Conservation (phyloP, 2,888 invertebrate genomes). For the Himalopsyche tibetana region DNA sequence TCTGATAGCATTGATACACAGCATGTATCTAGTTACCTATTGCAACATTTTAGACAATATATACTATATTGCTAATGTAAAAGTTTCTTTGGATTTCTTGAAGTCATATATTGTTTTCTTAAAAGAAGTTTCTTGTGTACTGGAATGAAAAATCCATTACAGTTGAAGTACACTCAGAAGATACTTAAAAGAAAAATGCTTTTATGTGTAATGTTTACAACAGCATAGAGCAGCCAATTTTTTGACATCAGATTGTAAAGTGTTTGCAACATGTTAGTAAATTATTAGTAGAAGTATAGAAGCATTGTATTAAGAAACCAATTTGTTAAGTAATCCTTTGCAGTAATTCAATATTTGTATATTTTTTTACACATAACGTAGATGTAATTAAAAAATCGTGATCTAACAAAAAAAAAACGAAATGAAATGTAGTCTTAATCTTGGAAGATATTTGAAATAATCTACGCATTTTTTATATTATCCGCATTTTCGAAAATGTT, state of each 20-base stretch:
- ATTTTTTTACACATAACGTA: too few relatives aligned
- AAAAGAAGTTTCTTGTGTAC: conserved; percentile 13
- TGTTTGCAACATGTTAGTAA: conserved; percentile 5
- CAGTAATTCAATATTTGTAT: too few relatives aligned
- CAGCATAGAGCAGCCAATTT: neutral
- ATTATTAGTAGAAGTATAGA: neutral
- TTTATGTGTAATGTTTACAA: conserved; percentile 22
- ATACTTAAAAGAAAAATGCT: conserved; percentile 23
- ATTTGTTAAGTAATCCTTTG: neutral
- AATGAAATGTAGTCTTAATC: too few relatives aligned
- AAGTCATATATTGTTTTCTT: conserved; percentile 7
- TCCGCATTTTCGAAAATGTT: too few relatives aligned
- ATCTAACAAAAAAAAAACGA: too few relatives aligned
- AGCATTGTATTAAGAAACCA: neutral
- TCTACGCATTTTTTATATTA: too few relatives aligned
- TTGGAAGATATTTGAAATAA: too few relatives aligned
- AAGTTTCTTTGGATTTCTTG: neutral
- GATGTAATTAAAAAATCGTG: too few relatives aligned
- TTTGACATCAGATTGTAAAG: neutral
- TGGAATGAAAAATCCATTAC: conserved; percentile 26
- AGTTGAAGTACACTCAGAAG: neutral
- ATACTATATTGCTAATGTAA: neutral
- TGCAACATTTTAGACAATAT: too few relatives aligned
- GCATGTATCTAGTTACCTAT: too few relatives aligned
- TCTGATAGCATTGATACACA: too few relatives aligned